phyloP scores from a whole-genome alignment of 2,113 vertebrate species.

The Perca fluviatilis region DNA sequence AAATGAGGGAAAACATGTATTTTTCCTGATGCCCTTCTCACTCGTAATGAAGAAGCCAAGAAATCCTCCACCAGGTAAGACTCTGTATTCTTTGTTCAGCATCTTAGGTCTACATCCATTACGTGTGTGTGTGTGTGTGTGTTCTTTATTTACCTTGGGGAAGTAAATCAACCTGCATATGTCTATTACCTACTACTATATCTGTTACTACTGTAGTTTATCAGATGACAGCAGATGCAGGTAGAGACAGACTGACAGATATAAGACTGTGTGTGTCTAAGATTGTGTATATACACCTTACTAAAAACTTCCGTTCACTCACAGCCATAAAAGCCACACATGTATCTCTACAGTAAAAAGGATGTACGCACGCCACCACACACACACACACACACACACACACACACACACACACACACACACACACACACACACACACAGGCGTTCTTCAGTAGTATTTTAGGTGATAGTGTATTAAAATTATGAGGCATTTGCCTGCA shows the following conservation, averaged over 20 bases:
- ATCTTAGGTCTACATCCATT: background rate
- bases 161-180: slow-evolving; percentile 41
- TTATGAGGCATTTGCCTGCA: background rate
- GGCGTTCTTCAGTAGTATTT: background rate
- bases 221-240: slow-evolving; percentile 42
- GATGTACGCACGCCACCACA: background rate
- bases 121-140: background rate
- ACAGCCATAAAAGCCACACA: slow-evolving; percentile 5
- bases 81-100: background rate
- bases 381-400: no score
- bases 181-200: no score
- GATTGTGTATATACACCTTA: background rate
- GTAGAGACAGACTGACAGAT: slow-evolving; percentile 34
- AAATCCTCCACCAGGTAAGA: slow-evolving; percentile 8
- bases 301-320: background rate
- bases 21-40: background rate
- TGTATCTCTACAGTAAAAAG: slow-evolving; percentile 3
- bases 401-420: background rate
- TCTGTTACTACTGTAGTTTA: slow-evolving; percentile 31
- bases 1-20: background rate
- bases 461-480: background rate
- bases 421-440: background rate
- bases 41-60: background rate
- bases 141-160: slow-evolving; percentile 20
- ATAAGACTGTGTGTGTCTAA: slow-evolving; percentile 14